Evolutionary conservation across 2,113 vertebrate genomes (phyloP), one percentile per base, ranked within the genome.

Genomic region (Pelobates fuscus): DNA sequence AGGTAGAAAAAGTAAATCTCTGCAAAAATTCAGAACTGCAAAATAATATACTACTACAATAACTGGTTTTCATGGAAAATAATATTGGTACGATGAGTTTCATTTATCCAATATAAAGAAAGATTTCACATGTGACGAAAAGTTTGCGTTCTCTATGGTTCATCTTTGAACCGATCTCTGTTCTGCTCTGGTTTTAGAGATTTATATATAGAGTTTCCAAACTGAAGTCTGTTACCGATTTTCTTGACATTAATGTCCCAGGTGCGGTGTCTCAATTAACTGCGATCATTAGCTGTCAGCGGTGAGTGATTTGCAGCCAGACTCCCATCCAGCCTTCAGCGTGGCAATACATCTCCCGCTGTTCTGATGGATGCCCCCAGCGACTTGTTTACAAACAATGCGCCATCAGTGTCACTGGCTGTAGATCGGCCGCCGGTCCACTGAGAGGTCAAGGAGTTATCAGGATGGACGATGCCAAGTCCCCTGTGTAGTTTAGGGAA

Each of bases 251-350:
- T 37, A 49, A 25, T 21, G 59, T 49, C 59, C 54, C 71, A 82
- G 77, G 78, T 70, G 80, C 14, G 41, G 80, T 2, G 27, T 37
- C 59, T 72, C 70, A 64, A 52, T 72, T 72, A 63, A 5, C 43
- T 23, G 25, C 25, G 44, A 54, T 72, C 70, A 72, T 80, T 80
- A 84, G 66, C 70, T 18, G 60, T 69, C 70, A 76, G 78, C 37
- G 44, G 44, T 77, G 77, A 81, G 81, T 69, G 76, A 72, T 81
- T 75, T 67, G 52, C 54, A 1, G 5, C 75, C 46, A 68, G 46
- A 23, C 49, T 77, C 24, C 43, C 64, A 66, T 66, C 64, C 43
- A 49, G 27, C 44, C 70, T 5, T 54, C 44, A 54, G 58, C 20
- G 17, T 10, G 12, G 70, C 21, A 8, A 72, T 72, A 63, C 44